phyloP scores from a whole-genome alignment of 2,797 vertebrate species.

The Fistularia commersonii region DNA sequence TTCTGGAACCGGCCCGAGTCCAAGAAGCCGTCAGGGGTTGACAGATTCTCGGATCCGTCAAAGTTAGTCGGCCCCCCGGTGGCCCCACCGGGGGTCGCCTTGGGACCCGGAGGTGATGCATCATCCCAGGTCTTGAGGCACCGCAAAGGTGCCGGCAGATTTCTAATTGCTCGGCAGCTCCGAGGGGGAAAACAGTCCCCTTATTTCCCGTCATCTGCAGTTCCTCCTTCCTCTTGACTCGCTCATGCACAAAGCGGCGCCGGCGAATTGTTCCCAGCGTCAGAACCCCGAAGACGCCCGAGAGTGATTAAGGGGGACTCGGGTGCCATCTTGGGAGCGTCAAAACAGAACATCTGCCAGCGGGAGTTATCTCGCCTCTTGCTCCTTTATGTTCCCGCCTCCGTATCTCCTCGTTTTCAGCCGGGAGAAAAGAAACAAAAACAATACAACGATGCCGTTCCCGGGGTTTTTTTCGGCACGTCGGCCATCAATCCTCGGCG shows the following conservation, averaged over 20 bases:
- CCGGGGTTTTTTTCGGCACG: constrained; percentile 34
- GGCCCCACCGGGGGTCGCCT: background rate
- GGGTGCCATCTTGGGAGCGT: constrained; percentile 19
- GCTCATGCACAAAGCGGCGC: background rate
- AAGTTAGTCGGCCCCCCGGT: too few species aligned
- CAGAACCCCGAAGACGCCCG: constrained; percentile 1
- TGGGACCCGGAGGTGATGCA: constrained; percentile 25
- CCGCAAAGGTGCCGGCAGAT: constrained; percentile 43
- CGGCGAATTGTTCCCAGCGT: background rate
- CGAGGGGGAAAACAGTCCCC: constrained; percentile 22
- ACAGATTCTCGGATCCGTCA: too few species aligned
- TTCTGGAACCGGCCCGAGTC: too few species aligned
- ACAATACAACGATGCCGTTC: constrained; percentile 1
- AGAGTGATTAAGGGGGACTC: constrained; percentile 23
- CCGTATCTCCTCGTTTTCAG: constrained; percentile 35
- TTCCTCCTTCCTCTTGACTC: constrained; percentile 13
- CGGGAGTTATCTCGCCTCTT: constrained; percentile 19
- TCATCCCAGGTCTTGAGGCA: constrained; percentile 33
- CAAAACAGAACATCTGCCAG: constrained; percentile 31
- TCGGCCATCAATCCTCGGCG: background rate
- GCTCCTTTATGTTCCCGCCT: background rate
- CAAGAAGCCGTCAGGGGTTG: too few species aligned
- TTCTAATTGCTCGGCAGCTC: constrained; percentile 25
- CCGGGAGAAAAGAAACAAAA: constrained; percentile 40
- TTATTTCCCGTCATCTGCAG: constrained; percentile 6